Evolutionary conservation across 1,140 invertebrate species (phyloP).

Genomic region (Anoplophora glabripennis): DNA sequence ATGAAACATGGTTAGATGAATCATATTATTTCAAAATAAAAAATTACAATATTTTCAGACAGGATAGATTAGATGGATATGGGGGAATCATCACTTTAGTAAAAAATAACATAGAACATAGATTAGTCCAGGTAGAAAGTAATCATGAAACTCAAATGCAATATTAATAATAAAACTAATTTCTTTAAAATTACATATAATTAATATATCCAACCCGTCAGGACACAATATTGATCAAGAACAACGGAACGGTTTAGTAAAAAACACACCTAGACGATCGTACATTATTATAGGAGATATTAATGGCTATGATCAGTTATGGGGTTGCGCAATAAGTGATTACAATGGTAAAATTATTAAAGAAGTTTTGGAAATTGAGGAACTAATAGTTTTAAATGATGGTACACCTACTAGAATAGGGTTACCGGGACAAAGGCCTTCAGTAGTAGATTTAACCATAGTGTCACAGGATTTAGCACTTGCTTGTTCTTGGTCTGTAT

Average conservation of each 20-base stretch:
- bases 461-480: neutral
- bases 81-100: conserved; percentile 16
- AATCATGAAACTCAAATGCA: neutral
- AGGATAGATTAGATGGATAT: conserved; percentile 21
- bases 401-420: conserved; percentile 2
- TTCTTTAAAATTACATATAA: no score
- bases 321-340: neutral
- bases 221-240: neutral
- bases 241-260: neutral
- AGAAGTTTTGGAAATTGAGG: neutral
- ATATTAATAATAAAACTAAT: neutral
- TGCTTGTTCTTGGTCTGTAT: neutral
- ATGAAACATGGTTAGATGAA: conserved; percentile 23
- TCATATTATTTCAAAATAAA: conserved; percentile 9
- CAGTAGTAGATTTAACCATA: neutral
- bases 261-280: neutral
- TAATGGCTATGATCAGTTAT: neutral
- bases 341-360: conserved; percentile 1
- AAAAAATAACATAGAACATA: conserved; percentile 6
- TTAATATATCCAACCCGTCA: no score
- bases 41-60: conserved; percentile 10
- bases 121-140: neutral
- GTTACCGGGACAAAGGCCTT: neutral
- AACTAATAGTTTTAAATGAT: conserved; percentile 1
- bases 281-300: conserved; percentile 3